Conservation (phyloP, 2,888 invertebrate species). For the Acanthosoma haemorrhoidale region DNA sequence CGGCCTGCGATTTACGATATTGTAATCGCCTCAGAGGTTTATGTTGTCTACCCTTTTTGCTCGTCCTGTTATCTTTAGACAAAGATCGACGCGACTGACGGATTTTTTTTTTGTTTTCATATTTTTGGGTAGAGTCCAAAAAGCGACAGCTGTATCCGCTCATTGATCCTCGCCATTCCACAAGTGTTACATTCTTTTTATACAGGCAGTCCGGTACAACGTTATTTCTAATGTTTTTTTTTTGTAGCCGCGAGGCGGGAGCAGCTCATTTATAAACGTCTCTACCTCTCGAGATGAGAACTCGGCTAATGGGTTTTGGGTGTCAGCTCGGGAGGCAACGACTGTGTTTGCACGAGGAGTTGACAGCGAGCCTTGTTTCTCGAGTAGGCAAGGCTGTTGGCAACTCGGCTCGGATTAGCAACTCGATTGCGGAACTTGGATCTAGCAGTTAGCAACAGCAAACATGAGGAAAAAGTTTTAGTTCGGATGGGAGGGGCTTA, state of each 20-base stretch:
- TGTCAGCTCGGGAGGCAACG: not conserved
- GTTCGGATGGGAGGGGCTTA: no score
- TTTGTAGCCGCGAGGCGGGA: not conserved
- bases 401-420: not conserved
- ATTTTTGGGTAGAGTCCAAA: conserved; percentile 13
- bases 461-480: no score
- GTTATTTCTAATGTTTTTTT: not conserved
- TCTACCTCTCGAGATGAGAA: not conserved
- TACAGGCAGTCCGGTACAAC: no score
- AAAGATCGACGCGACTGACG: not conserved
- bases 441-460: not conserved
- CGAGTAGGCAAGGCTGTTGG: not conserved
- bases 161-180: conserved; percentile 13
- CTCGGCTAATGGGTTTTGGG: conserved; percentile 3
- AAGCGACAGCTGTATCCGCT: conserved; percentile 19
- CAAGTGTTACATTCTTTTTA: conserved; percentile 3
- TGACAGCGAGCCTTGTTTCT: not conserved
- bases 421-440: not conserved
- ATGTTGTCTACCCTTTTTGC: not conserved
- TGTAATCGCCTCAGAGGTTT: not conserved
- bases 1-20: not conserved
- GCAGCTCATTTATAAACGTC: not conserved
- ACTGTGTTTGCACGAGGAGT: not conserved
- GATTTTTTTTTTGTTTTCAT: not conserved
- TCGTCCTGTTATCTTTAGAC: not conserved